Evolutionary conservation across 1,140 invertebrate species (phyloP), one percentile per base, ranked within the genome.

Genomic region (Aplysia californica): DNA sequence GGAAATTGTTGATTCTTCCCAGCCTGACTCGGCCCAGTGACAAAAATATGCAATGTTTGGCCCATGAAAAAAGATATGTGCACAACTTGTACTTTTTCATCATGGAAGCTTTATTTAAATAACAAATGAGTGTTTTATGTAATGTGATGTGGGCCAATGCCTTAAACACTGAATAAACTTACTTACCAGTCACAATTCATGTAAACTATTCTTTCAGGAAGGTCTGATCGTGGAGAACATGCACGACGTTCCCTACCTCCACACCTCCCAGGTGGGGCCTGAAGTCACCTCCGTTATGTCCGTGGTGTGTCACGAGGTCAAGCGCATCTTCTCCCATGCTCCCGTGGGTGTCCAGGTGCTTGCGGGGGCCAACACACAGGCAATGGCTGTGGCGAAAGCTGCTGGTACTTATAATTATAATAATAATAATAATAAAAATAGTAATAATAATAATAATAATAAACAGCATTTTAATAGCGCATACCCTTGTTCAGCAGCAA

Each of bases 301-400:
- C 2, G 79, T 83, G 18, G 79, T 89, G 2, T 86, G 86, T 70
- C 29, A 76, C 20, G 82, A 87, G 55, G 83, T 89, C 3, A 84
- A 83, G 76, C 58, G 61, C 31, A 58, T 84, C 70, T 83, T 86
- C 75, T 44, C 29, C 33, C 61, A 80, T 23, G 64, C 29, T 20
- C 88, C 90, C 35, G 80, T 91, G 26, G 91, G 91, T 36, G 81
- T 91, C 39, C 89, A 95, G 96, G 97, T 92, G 94, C 95, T 82
- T 95, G 98, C 92, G 92, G 97, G 88, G 41, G 94, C 92, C 36
- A 96, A 96, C 88, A 91, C 91, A 76, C 92, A 95, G 87, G 95
- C 95, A 2, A 64, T 96, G 38, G 96, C 96, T 79, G 96, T 99
- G 35, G 92, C 98, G 44, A 93, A 96, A 85, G 98, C 98, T 91